Conservation (phyloP, 1,140 invertebrate genomes). For the Radopholus similis region DNA sequence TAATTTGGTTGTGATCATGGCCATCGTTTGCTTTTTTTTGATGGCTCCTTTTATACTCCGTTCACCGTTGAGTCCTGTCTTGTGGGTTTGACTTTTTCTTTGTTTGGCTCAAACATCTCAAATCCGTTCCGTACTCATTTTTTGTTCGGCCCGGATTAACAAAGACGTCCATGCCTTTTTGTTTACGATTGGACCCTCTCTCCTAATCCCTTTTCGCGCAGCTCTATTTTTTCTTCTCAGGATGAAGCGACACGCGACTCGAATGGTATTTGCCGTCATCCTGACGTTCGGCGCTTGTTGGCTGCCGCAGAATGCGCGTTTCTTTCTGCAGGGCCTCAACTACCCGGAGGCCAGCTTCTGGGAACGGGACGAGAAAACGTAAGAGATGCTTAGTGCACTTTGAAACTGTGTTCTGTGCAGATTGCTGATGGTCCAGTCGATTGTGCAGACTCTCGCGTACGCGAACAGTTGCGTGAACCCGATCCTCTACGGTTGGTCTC, state of each 20-base stretch:
- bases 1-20: no score
- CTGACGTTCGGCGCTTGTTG: slow-evolving; percentile 89
- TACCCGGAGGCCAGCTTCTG: slow-evolving; percentile 42
- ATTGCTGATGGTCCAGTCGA: slow-evolving; percentile 23
- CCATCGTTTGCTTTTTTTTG: no score
- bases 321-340: slow-evolving; percentile 55
- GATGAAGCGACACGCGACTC: slow-evolving; percentile 77
- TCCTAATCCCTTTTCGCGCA: neutral
- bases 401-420: neutral
- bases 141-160: no score
- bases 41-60: no score
- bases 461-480: slow-evolving; percentile 92
- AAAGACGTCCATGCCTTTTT: no score
- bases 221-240: slow-evolving; percentile 16
- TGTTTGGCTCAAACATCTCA: no score
- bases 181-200: neutral
- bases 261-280: slow-evolving; percentile 89
- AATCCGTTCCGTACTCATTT: no score
- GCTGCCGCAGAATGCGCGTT: slow-evolving; percentile 79
- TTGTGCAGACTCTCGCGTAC: slow-evolving; percentile 79
- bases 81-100: no score
- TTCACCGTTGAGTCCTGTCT: no score
- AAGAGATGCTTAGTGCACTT: neutral
- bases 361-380: slow-evolving; percentile 31
- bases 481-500: slow-evolving; percentile 70